Conservation (phyloP, 2,797 vertebrate genomes). For the Mormyrops boulengeri region DNA sequence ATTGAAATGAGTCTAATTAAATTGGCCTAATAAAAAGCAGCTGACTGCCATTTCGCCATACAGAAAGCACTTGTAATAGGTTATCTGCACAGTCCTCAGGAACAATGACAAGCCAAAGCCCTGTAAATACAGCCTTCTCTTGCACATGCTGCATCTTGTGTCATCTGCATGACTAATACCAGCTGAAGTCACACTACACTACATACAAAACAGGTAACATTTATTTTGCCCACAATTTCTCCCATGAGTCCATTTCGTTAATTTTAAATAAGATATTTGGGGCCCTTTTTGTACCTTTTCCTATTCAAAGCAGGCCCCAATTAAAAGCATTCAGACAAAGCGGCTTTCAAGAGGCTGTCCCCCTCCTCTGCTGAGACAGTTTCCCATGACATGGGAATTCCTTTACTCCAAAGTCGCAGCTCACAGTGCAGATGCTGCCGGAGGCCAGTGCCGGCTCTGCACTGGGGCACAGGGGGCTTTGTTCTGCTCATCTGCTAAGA, state of each 20-base stretch:
- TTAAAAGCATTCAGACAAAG: constrained; percentile 64
- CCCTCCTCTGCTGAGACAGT: constrained; percentile 21
- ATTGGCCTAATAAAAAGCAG: constrained; percentile 56
- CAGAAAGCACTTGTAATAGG: constrained; percentile 47
- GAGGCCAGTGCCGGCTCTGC: constrained; percentile 23
- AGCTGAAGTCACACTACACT: constrained; percentile 29
- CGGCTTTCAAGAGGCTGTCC: constrained; percentile 52
- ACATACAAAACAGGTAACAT: background rate
- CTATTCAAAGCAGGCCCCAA: constrained; percentile 59
- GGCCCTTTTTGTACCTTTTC: constrained; percentile 57
- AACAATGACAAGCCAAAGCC: constrained; percentile 42
- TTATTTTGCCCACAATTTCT: constrained; percentile 4
- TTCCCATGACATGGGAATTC: constrained; percentile 52
- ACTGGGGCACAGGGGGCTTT: constrained; percentile 23
- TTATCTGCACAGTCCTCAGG: constrained; percentile 44
- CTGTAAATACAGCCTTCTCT: constrained; percentile 43
- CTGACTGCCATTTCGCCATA: constrained; percentile 42
- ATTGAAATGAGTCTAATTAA: constrained; percentile 62
- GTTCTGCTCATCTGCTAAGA: constrained; percentile 32
- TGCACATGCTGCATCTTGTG: constrained; percentile 30
- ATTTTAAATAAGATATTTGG: constrained; percentile 42
- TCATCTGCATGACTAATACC: background rate
- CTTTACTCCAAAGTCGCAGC: constrained; percentile 45
- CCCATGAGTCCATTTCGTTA: constrained; percentile 41
- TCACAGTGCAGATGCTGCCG: constrained; percentile 3